Evolutionary conservation across 2,888 invertebrate species (phyloP).

Genomic region (Folsomia candida): DNA sequence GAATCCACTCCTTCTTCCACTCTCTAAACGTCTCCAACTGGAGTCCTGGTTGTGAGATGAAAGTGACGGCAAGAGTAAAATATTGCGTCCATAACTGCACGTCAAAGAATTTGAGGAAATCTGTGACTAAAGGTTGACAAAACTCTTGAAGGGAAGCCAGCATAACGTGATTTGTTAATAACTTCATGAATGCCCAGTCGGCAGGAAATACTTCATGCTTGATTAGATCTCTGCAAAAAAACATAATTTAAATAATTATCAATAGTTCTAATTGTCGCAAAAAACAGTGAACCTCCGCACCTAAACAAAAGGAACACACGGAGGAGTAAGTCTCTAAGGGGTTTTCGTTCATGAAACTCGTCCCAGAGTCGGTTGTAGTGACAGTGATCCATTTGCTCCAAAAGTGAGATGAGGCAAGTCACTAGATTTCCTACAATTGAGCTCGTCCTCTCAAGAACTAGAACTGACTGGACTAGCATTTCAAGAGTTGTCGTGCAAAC

Average conservation of each 20-base stretch:
- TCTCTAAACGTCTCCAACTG: slow-evolving; percentile 80
- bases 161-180: slow-evolving; percentile 82
- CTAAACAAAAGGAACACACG: slow-evolving; percentile 73
- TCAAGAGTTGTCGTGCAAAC: slow-evolving; percentile 76
- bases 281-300: slow-evolving; percentile 36
- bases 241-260: too few species aligned
- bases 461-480: slow-evolving; percentile 79
- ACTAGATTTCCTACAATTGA: slow-evolving; percentile 77
- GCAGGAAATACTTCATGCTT: slow-evolving; percentile 77
- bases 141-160: slow-evolving; percentile 81
- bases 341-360: slow-evolving; percentile 71
- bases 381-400: slow-evolving; percentile 80
- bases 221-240: slow-evolving; percentile 63
- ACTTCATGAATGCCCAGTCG: slow-evolving; percentile 87
- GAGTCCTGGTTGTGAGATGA: slow-evolving; percentile 74
- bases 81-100: slow-evolving; percentile 70
- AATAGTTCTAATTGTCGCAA: not conserved
- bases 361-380: slow-evolving; percentile 87
- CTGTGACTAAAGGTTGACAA: slow-evolving; percentile 72
- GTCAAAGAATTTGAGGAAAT: slow-evolving; percentile 47
- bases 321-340: slow-evolving; percentile 80
- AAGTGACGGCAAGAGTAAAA: slow-evolving; percentile 75
- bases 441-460: slow-evolving; percentile 75
- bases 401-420: slow-evolving; percentile 77
- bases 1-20: slow-evolving; percentile 72